Percentiles rank a stretch among this genome's conserved stretches.
Conservation (phyloP, 2,113 vertebrate species). For the Gnathonemus longibarbis region DNA sequence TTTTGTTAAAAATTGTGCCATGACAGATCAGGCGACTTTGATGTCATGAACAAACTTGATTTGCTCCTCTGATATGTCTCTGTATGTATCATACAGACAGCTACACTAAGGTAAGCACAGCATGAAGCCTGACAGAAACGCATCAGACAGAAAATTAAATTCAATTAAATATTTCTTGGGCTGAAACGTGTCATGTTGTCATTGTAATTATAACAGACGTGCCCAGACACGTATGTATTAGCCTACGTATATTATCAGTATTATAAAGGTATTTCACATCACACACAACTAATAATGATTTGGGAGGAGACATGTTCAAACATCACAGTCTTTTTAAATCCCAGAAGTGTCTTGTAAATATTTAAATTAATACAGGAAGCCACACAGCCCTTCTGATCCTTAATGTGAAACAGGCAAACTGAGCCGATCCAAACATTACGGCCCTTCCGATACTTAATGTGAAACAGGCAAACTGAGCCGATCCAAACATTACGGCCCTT, state of each 20-base stretch:
- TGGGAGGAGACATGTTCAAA: not conserved
- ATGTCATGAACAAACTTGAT: not conserved
- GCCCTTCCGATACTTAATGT: not conserved
- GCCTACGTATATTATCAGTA: not conserved
- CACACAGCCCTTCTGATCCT: not conserved
- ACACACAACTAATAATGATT: not conserved
- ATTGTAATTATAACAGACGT: not conserved
- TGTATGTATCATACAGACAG: not conserved
- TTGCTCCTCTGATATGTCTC: not conserved
- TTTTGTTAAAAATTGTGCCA: not conserved
- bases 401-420: not conserved
- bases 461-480: not conserved
- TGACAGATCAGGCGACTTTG: not conserved
- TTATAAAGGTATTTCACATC: not conserved
- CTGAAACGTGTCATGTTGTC: not conserved
- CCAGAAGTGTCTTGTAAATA: not conserved
- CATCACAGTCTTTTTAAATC: not conserved
- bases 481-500: not conserved
- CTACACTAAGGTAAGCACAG: not conserved
- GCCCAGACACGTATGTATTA: not conserved
- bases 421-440: not conserved
- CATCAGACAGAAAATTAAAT: not conserved
- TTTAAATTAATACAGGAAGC: not conserved
- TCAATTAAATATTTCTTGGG: not conserved
- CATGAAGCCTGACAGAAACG: not conserved